These are phyloP conservation scores for Cinara cedri DNA, from an alignment of 2,888 invertebrate species.

Conservation along the genomic window DNA sequence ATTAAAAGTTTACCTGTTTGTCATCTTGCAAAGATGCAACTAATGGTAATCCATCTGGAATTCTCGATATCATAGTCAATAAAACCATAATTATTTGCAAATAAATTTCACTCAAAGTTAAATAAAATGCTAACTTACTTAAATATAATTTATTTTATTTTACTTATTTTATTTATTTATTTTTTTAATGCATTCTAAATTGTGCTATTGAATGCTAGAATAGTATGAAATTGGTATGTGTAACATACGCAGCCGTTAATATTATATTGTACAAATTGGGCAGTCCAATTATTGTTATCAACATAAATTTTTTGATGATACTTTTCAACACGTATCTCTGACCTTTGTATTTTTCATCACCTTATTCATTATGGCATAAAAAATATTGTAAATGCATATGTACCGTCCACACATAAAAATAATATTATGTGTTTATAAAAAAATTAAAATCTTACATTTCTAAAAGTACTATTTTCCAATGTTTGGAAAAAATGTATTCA, in stretches of 20 bases:
- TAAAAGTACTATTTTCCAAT: no score
- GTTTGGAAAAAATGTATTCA: no score
- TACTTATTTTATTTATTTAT: no score
- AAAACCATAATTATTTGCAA: slow-evolving; percentile 73
- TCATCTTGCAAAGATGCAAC: slow-evolving; percentile 93
- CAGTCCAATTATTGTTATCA: slow-evolving; percentile 20
- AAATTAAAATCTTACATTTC: no score
- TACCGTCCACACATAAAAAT: no score
- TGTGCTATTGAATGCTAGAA: background rate
- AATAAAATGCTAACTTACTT: no score
- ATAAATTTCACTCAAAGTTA: background rate
- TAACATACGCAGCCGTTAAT: no score
- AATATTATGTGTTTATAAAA: no score
- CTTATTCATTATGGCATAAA: background rate
- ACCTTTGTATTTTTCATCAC: background rate
- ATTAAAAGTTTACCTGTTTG: slow-evolving; percentile 77
- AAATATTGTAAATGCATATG: slow-evolving; percentile 23
- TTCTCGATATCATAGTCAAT: slow-evolving; percentile 95
- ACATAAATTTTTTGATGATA: slow-evolving; percentile 6
- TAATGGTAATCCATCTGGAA: slow-evolving; percentile 83
- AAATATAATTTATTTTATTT: no score
- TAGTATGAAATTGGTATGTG: slow-evolving; percentile 17
- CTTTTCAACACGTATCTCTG: slow-evolving; percentile 38
- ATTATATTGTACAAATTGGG: no score
- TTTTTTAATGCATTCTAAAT: no score